A percentile compares a stretch with the other conserved stretches of the same genome.
phyloP scores from a whole-genome alignment of 1,140 invertebrate species.

The Scaptomyza graminum region DNA sequence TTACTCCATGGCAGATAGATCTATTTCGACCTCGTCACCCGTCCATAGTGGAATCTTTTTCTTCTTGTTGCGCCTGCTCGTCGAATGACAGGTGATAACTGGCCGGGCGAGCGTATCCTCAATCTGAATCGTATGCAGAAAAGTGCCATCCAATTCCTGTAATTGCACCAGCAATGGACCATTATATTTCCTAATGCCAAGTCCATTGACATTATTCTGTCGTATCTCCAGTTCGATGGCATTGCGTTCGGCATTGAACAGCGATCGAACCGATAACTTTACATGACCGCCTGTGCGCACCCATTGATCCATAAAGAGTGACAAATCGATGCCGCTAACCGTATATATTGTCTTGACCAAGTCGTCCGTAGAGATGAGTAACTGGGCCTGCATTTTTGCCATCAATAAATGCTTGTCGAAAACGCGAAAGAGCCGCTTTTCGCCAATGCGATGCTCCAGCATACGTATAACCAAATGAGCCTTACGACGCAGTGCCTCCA shows the following conservation, averaged over 20 bases:
- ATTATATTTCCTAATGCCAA: conserved; percentile 93
- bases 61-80: conserved; percentile 98
- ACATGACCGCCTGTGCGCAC: too few species aligned
- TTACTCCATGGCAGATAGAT: conserved; percentile 98
- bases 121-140: conserved; percentile 97
- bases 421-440: conserved; percentile 96
- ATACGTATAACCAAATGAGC: conserved; percentile 97
- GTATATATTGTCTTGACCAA: conserved; percentile 98
- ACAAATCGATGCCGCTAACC: conserved; percentile 99
- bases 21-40: conserved; percentile 99
- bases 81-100: conserved; percentile 99
- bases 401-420: conserved; percentile 98
- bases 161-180: conserved; percentile 96
- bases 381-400: conserved; percentile 95
- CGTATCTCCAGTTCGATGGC: conserved; percentile 98
- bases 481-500: conserved; percentile 95
- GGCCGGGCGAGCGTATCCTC: conserved; percentile 97
- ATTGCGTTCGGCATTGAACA: conserved; percentile 98
- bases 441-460: conserved; percentile 97
- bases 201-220: conserved; percentile 92
- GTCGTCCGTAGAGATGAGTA: conserved; percentile 96
- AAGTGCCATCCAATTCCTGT: conserved; percentile 99
- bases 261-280: conserved; percentile 95
- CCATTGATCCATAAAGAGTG: conserved; percentile 98
- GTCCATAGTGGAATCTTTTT: conserved; percentile 99